A percentile compares a stretch with the other conserved stretches of the same genome.
Conservation (phyloP, 2,113 vertebrate species). For the Macquaria ambigua region DNA sequence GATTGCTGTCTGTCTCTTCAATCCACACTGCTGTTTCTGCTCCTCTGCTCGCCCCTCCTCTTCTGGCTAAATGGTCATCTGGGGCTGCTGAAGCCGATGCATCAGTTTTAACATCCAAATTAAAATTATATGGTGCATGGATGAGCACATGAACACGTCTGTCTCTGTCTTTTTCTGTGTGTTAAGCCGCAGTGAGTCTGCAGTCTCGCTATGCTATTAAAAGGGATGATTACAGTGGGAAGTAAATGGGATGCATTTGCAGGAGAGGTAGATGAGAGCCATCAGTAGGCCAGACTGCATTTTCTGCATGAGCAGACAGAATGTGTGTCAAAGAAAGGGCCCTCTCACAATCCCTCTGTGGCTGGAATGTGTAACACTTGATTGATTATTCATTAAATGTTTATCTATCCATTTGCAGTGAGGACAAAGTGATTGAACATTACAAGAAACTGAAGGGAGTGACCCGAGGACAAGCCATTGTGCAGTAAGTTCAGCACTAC, state of each 20-base stretch:
- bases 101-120: constrained; percentile 58
- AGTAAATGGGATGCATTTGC: constrained; percentile 65
- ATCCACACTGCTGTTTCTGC: constrained; percentile 24
- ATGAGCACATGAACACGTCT: constrained; percentile 10
- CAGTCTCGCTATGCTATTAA: constrained; percentile 39
- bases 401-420: constrained; percentile 86
- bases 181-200: constrained; percentile 35
- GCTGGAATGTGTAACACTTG: constrained; percentile 53
- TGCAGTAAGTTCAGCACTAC: constrained; percentile 90
- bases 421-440: constrained; percentile 94
- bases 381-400: constrained; percentile 67
- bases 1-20: constrained; percentile 34
- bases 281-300: constrained; percentile 76
- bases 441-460: constrained; percentile 93
- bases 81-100: constrained; percentile 31
- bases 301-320: constrained; percentile 79
- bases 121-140: constrained; percentile 52
- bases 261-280: constrained; percentile 60
- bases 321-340: constrained; percentile 58
- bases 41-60: constrained; percentile 6
- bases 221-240: constrained; percentile 67
- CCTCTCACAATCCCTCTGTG: constrained; percentile 51
- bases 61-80: constrained; percentile 12
- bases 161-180: constrained; percentile 1
- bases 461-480: constrained; percentile 95